Base-by-base conservation (phyloP, 2,797 vertebrate species). In the Telmatherina bonti region DNA sequence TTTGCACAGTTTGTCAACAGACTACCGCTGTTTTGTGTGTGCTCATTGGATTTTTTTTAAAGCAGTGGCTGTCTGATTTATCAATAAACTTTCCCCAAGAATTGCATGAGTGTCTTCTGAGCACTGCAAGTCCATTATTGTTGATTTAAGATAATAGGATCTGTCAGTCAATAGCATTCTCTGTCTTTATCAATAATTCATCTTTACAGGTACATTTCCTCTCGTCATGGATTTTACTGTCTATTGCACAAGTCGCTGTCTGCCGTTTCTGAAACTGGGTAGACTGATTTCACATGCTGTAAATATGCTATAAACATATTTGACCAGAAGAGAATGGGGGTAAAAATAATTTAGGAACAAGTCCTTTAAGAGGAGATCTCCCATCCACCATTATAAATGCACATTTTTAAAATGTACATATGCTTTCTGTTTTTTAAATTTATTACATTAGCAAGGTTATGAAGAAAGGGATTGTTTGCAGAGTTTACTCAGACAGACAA, bases 171-270 rank as follows among this genome's bases (percentile, higher is more conserved):
- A 85, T 89, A 76, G 7, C 0, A 12, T 54, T 65, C 38, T 82
- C 57, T 78, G 65, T 81, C 80, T 72, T 79, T 41, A 86, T 90
- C 75, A 85, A 85, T 92, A 86, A 90, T 89, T 89, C 45, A 91
- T 81, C 70, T 81, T 22, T 69, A 38, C 69, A 71, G 61, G 74
- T 81, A 62, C 68, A 83, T 83, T 86, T 89, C 83, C 76, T 79
- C 71, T 62, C 51, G 71, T 74, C 77, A 73, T 53, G 27, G 65
- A 78, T 89, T 87, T 70, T 74, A 79, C 66, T 68, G 13, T 73
- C 43, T 62, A 67, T 70, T 31, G 62, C 53, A 69, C 36, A 45
- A 54, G 41, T 73, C 38, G 41, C 13, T 56, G 11, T 53, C 55
- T 71, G 33, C 15, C 27, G 57, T 69, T 57, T 67, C 8, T 73